Conservation (phyloP, 2,888 invertebrate genomes). For the Pterostichus niger region DNA sequence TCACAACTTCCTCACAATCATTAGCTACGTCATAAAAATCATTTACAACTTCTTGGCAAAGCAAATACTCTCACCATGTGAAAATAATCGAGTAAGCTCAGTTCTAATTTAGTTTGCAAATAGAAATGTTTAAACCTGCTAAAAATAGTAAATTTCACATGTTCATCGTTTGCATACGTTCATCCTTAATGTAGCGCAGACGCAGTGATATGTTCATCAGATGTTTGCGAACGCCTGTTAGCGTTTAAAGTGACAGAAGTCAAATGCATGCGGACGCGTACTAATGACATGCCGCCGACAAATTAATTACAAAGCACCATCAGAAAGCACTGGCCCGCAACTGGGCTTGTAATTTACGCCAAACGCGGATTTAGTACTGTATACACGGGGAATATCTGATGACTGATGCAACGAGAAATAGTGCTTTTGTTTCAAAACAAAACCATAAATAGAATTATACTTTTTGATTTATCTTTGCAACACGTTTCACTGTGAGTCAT, state of each 20-base stretch:
- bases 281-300: slow-evolving; percentile 25
- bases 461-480: not conserved
- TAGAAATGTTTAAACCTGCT: slow-evolving; percentile 42
- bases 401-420: not conserved
- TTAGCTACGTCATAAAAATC: slow-evolving; percentile 54
- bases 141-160: slow-evolving; percentile 44
- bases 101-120: slow-evolving; percentile 50
- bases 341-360: not conserved
- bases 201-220: slow-evolving; percentile 41
- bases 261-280: slow-evolving; percentile 20
- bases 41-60: slow-evolving; percentile 58
- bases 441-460: not conserved
- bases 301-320: slow-evolving; percentile 47
- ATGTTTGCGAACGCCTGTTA: slow-evolving; percentile 3
- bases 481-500: too few relatives aligned
- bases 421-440: slow-evolving; percentile 38
- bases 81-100: slow-evolving; percentile 36
- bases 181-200: slow-evolving; percentile 38
- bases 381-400: not conserved
- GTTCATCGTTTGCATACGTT: slow-evolving; percentile 3
- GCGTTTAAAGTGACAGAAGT: slow-evolving; percentile 33
- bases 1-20: slow-evolving; percentile 29
- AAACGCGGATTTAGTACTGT: not conserved
- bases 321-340: not conserved
- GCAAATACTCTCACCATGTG: slow-evolving; percentile 36